Percentiles rank a stretch among this genome's conserved stretches.
Conservation (phyloP, 2,888 invertebrate species). For the Pachycephus smyrnensis region DNA sequence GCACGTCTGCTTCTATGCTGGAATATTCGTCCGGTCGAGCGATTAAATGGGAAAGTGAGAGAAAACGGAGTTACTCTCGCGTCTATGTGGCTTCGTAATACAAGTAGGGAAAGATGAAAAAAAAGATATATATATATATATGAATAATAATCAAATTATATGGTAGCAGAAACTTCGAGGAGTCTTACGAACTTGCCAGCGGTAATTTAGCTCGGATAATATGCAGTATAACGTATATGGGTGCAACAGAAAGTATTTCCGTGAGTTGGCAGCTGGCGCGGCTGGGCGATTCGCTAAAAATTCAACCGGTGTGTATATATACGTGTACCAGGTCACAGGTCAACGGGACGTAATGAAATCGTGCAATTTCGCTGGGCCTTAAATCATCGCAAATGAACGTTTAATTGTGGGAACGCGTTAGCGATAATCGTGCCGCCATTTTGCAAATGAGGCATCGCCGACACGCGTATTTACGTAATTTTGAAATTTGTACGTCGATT, state of each 20-base stretch:
- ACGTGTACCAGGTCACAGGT: not conserved
- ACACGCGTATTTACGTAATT: not conserved
- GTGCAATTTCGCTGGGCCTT: not conserved
- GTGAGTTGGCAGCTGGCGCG: not conserved
- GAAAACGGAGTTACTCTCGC: constrained; percentile 60
- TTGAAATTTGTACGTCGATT: not conserved
- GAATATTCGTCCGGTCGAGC: constrained; percentile 35
- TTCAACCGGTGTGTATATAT: not conserved
- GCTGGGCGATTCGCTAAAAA: not conserved
- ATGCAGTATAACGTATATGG: not conserved
- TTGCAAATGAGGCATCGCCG: not conserved
- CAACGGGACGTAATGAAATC: not conserved
- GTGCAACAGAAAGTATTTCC: not conserved
- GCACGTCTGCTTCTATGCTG: not conserved
- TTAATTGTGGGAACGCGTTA: not conserved
- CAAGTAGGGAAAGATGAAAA: not conserved
- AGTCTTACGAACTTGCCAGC: not conserved
- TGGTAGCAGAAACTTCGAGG: not conserved
- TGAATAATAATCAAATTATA: not conserved
- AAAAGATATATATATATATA: not conserved
- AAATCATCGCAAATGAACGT: not conserved
- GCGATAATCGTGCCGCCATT: not conserved
- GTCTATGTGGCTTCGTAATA: constrained; percentile 39
- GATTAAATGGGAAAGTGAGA: constrained; percentile 58
- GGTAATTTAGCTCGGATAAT: not conserved